A percentile compares a stretch with the other conserved stretches of the same genome.
phyloP scores from a whole-genome alignment of 64 coral and sea anemone species.

The Actinia tenebrosa region DNA sequence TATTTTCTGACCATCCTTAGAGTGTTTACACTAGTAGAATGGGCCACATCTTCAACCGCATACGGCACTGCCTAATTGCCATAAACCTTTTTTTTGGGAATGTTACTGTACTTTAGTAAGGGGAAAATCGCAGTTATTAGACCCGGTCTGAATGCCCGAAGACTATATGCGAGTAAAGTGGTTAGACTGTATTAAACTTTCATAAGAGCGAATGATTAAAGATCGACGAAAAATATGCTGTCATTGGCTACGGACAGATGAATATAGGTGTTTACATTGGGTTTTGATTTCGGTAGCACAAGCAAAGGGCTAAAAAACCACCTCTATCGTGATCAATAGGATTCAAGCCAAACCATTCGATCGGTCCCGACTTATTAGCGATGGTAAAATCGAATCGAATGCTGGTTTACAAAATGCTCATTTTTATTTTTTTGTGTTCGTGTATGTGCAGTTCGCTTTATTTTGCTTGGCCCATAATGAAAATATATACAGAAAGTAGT shows the following conservation, averaged over 20 bases:
- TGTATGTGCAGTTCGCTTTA: not conserved
- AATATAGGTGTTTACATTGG: conserved; percentile 55
- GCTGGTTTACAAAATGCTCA: not conserved
- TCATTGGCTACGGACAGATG: conserved; percentile 52
- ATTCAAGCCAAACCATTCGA: not conserved
- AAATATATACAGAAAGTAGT: not conserved
- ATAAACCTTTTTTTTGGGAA: not conserved
- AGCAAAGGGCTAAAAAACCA: not conserved
- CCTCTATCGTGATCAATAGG: not conserved
- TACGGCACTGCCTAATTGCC: not conserved
- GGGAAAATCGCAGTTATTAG: conserved; percentile 35
- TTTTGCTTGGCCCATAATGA: not conserved
- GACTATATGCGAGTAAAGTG: conserved; percentile 13
- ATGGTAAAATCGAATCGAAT: not conserved
- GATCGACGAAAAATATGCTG: conserved; percentile 78
- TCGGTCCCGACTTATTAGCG: not conserved
- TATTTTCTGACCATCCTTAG: not conserved
- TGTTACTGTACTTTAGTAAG: conserved; percentile 19
- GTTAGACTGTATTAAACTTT: conserved; percentile 79
- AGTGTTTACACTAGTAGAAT: conserved; percentile 2
- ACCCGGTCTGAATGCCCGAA: conserved; percentile 18
- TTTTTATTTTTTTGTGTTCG: not conserved
- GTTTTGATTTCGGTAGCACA: conserved; percentile 21
- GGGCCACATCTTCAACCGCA: not conserved
- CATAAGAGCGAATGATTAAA: conserved; percentile 83